Evolutionary conservation across 2,113 vertebrate genomes (phyloP), one percentile per base, ranked within the genome.

Genomic region (Catagonus wagneri): DNA sequence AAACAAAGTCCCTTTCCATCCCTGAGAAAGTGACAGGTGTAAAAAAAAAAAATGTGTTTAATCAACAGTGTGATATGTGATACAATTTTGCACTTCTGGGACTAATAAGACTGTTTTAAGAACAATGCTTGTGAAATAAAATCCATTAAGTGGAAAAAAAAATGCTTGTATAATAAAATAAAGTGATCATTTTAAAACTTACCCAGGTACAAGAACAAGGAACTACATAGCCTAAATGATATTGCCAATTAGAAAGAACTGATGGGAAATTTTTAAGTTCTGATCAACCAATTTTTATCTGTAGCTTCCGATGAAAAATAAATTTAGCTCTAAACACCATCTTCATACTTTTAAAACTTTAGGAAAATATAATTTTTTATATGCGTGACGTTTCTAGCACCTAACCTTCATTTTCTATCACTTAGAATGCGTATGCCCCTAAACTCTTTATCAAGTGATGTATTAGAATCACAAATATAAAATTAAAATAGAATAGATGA

Each of bases 281-380:
- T 88, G 90, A 6, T 60, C 12, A 71, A 76, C 11, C 29, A 80
- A n/a, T 69, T 90, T 83, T 58, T 75, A 63, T 68, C 29, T 44
- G 44, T 44, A 44, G 44, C 44, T 44, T 86, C 32, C 16, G 44
- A 88, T 76, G 56, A 63, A 61, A 92, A 72, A n/a, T 27, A 20
- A 39, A 61, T 83, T 15, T 52, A 60, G 25, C 15, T 96, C 20
- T n/a, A 29, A 66, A 79, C 56, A 63, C 4, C 6, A 93, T 39
- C 11, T 79, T 84, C 15, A 25, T 23, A 60, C 74, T 44, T 90
- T 84, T 13, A 61, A 25, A 78, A 17, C 50, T 79, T 66, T 75
- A 80, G 3, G 34, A 80, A 92, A 69, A 85, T 69, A 36, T 15
- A 56, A 75, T 58, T 90, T 93, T 93, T 63, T n/a, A 58, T 74